Evolutionary conservation across 2,888 invertebrate genomes (phyloP).

Genomic region (Caenorhabditis zanzibari): DNA sequence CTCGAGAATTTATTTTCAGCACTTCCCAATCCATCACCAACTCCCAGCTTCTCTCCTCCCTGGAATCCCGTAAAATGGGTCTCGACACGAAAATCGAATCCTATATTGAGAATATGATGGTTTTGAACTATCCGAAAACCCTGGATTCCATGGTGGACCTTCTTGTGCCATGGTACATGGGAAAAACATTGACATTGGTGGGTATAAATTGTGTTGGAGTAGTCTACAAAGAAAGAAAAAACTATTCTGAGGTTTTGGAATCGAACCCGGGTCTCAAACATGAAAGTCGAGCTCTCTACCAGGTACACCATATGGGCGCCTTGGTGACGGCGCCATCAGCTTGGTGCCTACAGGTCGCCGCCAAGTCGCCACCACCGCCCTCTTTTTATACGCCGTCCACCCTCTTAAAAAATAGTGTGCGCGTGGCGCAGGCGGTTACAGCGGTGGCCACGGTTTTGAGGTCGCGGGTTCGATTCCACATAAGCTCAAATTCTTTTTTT

Average conservation of each 20-base stretch:
- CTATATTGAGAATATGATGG: slow-evolving; percentile 43
- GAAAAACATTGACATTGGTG: slow-evolving; percentile 59
- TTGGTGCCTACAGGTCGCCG: no score
- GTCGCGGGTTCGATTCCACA: neutral
- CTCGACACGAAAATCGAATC: slow-evolving; percentile 32
- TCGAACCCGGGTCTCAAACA: no score
- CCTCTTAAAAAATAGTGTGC: neutral
- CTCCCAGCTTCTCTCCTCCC: neutral
- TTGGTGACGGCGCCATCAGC: neutral
- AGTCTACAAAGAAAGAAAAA: no score
- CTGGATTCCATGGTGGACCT: slow-evolving; percentile 28
- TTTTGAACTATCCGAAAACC: slow-evolving; percentile 30
- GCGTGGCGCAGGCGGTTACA: neutral
- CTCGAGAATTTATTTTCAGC: slow-evolving; percentile 23
- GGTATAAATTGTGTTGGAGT: no score
- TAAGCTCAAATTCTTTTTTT: slow-evolving; percentile 13
- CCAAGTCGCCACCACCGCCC: no score
- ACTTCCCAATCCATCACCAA: slow-evolving; percentile 5
- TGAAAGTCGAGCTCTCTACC: no score
- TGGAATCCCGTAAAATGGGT: slow-evolving; percentile 18
- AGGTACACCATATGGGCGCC: no score
- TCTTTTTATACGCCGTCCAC: neutral
- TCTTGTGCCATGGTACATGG: slow-evolving; percentile 52
- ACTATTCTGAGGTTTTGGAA: no score
- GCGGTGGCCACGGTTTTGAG: neutral